Base-by-base conservation (phyloP, 2,113 vertebrate species). In the Brachypteracias leptosomus region DNA sequence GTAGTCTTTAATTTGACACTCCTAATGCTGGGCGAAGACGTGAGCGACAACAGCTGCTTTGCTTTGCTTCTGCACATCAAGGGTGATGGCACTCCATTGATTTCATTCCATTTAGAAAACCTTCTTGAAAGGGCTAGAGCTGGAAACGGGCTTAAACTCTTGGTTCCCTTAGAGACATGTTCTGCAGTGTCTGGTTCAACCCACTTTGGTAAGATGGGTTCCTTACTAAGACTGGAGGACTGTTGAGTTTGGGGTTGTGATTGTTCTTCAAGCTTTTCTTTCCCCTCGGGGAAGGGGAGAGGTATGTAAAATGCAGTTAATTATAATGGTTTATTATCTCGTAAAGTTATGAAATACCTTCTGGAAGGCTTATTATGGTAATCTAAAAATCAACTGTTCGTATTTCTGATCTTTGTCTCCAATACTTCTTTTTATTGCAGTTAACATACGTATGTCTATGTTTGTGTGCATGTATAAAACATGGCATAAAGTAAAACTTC, bases 281-380 rank as follows among this genome's bases (percentile, higher is more conserved):
- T 61, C 12, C 85, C 75, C 58, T 57, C 26, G 42, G 82, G 71
- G 52, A 67, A 87, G 17, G 35, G 18, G 62, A 72, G 80, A 88
- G 54, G 70, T 91, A 79, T 68, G 67, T 85, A 76, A 94, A 93
- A 85, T 65, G 24, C 54, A 85, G 81, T 87, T 89, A 95, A 85
- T 92, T 89, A 85, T 36, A 42, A n/a, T 20, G 25, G 67, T 66
- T 89, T 79, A 79, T 94, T 90, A 66, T 95, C 61, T 88, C 33
- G 59, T 93, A 92, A 90, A 71, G 71, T 90, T 77, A 83, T 44
- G 26, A 94, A 96, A 90, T 81, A 80, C 42, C 21, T 92, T 84
- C 75, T 93, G 61, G 63, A 63, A 55, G 54, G 61, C 70, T 81
- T 85, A 73, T 90, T 85, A 79, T 10, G 75, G 16, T 87, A 83